Percentiles rank a stretch among this genome's conserved stretches.
These are phyloP conservation scores for Procavia capensis DNA, from an alignment of 2,113 vertebrate species.

Conservation along the genomic window DNA sequence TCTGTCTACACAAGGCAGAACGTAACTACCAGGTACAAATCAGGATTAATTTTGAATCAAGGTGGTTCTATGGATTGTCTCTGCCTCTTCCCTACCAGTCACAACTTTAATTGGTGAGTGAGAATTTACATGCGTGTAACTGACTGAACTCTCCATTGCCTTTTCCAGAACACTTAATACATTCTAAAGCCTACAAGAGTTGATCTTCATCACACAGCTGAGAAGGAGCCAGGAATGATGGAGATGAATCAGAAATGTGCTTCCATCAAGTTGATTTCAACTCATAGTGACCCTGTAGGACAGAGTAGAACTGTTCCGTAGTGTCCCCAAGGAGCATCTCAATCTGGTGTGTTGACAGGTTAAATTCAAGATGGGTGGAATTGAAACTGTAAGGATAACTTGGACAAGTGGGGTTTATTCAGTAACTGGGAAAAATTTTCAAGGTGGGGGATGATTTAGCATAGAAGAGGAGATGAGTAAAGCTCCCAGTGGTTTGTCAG, in stretches of 20 bases:
- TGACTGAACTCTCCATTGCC: background rate
- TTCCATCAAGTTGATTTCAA: no score
- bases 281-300: no score
- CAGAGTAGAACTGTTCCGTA: no score
- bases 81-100: background rate
- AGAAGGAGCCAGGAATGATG: background rate
- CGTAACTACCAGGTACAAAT: background rate
- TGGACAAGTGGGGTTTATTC: background rate
- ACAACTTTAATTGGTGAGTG: background rate
- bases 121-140: background rate
- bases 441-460: background rate
- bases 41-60: constrained; percentile 24
- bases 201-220: background rate
- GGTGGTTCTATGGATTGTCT: background rate
- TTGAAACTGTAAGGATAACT: background rate
- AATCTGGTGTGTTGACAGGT: background rate
- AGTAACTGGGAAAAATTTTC: constrained; percentile 23
- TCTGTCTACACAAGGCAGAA: background rate
- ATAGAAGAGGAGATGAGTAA: background rate
- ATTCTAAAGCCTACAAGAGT: background rate
- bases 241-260: background rate
- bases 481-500: constrained; percentile 12
- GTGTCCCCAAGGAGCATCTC: no score
- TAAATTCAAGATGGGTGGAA: background rate
- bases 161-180: background rate